Conservation (phyloP, 2,113 vertebrate genomes). For the Otus sunia region DNA sequence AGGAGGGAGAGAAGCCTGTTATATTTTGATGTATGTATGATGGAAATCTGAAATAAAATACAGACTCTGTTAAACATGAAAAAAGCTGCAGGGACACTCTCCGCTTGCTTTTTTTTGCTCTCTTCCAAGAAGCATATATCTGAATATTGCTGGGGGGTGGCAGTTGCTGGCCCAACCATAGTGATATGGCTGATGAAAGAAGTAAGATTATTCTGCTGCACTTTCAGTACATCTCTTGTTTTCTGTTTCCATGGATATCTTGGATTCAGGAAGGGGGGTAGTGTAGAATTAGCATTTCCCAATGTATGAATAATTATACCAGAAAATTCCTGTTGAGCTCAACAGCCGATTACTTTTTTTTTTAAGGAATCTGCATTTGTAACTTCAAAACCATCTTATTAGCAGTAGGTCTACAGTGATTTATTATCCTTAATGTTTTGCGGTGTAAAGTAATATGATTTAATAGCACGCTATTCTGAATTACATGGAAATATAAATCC, state of each 20-base stretch:
- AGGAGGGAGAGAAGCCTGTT: not conserved
- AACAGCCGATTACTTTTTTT: not conserved
- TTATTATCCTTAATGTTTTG: not conserved
- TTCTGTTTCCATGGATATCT: constrained; percentile 18
- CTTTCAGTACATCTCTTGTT: not conserved
- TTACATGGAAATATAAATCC: not conserved
- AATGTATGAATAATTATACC: not conserved
- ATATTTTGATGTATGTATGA: not conserved
- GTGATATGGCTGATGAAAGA: not conserved
- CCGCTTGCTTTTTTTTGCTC: fast-evolving
- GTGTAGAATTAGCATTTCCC: not conserved
- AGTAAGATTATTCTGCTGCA: not conserved
- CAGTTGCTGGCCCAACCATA: not conserved
- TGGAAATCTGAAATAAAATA: not conserved
- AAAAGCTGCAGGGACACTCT: not conserved
- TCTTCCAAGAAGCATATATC: not conserved
- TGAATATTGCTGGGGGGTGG: not conserved
- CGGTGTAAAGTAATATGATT: not conserved
- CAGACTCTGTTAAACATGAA: not conserved
- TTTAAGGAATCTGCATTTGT: not conserved
- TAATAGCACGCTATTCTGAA: not conserved
- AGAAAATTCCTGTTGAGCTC: not conserved
- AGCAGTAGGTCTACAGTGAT: not conserved
- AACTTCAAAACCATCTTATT: not conserved
- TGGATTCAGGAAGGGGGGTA: not conserved